Evolutionary conservation across 2,797 vertebrate species (phyloP).

Genomic region (Neomorphus geoffroyi): DNA sequence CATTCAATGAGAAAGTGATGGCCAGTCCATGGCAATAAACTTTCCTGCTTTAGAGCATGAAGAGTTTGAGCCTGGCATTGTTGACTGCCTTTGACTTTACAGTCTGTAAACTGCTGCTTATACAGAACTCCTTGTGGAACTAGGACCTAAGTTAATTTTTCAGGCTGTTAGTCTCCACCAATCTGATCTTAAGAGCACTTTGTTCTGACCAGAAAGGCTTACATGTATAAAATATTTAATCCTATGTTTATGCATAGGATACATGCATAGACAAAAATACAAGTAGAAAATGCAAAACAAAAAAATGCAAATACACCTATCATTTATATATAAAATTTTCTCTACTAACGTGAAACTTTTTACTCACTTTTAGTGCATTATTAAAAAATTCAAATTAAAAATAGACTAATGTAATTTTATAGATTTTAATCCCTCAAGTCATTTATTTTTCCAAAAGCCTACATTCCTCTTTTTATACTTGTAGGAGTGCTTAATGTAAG

Average conservation of each 20-base stretch:
- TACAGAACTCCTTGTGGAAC: neutral
- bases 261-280: neutral
- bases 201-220: neutral
- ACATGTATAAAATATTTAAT: neutral
- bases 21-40: neutral
- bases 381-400: neutral
- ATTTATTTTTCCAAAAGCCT: neutral
- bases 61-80: neutral
- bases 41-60: neutral
- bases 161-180: neutral
- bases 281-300: neutral
- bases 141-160: neutral
- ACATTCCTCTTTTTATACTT: neutral
- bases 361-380: neutral
- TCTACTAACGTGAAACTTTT: neutral
- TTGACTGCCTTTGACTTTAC: neutral
- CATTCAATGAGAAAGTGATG: neutral
- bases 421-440: neutral
- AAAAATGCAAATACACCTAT: neutral
- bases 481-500: neutral
- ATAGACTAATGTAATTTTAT: neutral
- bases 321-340: neutral
- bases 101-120: neutral
- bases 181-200: neutral
- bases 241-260: neutral